Evolutionary conservation across 1,140 invertebrate species (phyloP).

Genomic region (Sycophila sp.): DNA sequence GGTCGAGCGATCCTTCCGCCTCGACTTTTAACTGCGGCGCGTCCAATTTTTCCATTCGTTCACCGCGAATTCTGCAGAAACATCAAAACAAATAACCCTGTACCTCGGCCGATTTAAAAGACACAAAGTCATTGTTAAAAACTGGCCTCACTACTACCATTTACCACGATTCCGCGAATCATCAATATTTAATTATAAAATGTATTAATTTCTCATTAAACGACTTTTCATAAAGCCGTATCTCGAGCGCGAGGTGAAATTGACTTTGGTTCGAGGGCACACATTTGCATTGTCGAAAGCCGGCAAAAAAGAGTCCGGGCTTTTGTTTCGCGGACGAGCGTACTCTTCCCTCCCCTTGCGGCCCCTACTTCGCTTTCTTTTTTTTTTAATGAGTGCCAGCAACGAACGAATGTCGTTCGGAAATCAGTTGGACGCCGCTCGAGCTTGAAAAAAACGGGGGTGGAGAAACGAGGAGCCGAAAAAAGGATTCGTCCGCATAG

Average conservation of each 20-base stretch:
- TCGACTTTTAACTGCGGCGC: too few species aligned
- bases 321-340: constrained; percentile 30
- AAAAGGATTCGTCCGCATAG: constrained; percentile 15
- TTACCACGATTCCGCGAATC: too few species aligned
- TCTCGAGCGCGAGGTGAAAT: constrained; percentile 2
- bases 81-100: too few species aligned
- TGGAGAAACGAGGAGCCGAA: too few species aligned
- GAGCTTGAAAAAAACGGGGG: background rate
- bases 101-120: too few species aligned
- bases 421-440: constrained; percentile 36
- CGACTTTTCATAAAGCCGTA: constrained; percentile 31
- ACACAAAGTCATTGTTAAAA: too few species aligned
- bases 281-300: constrained; percentile 32
- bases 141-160: too few species aligned
- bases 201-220: constrained; percentile 14
- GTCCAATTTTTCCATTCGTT: too few species aligned
- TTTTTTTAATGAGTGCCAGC: constrained; percentile 40
- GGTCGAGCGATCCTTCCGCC: too few species aligned
- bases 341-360: background rate
- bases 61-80: too few species aligned
- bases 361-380: constrained; percentile 3
- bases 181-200: constrained; percentile 29
- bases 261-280: constrained; percentile 18
- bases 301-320: constrained; percentile 22
- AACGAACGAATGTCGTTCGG: constrained; percentile 34